phyloP scores from a whole-genome alignment of 2,113 vertebrate genomes.

The Platysternon megacephalum region DNA sequence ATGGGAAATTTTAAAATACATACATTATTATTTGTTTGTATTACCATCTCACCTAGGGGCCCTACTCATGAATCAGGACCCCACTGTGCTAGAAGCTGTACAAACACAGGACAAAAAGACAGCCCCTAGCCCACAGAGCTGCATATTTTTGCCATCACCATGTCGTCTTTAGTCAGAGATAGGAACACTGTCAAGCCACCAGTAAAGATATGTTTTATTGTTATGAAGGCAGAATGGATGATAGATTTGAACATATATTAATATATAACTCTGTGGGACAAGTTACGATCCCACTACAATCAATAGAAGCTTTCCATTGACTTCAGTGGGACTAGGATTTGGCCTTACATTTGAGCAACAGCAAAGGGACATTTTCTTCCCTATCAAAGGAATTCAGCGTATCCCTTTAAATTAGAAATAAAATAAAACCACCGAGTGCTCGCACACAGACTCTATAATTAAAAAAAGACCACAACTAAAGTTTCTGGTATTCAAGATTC shows the following conservation, averaged over 20 bases:
- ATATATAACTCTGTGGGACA: not conserved
- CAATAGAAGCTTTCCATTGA: not conserved
- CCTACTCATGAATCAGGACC: not conserved
- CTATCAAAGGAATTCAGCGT: not conserved
- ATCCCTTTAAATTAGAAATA: not conserved
- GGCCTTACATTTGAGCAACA: not conserved
- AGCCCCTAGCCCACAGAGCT: not conserved
- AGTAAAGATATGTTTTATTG: not conserved
- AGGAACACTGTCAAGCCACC: not conserved
- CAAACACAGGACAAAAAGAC: not conserved
- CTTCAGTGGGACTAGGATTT: not conserved
- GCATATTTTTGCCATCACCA: not conserved
- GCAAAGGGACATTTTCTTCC: not conserved
- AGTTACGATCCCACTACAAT: not conserved
- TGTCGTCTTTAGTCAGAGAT: not conserved
- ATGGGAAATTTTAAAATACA: not conserved
- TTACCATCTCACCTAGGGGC: not conserved
- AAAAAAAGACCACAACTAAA: not conserved
- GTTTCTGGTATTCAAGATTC: not conserved
- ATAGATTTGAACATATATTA: not conserved
- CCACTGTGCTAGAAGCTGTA: not conserved
- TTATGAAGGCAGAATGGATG: not conserved
- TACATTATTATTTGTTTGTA: not conserved
- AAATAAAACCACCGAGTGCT: not conserved
- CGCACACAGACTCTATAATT: not conserved